Conservation (phyloP, 2,797 vertebrate genomes). For the Manis crassicaudata region DNA sequence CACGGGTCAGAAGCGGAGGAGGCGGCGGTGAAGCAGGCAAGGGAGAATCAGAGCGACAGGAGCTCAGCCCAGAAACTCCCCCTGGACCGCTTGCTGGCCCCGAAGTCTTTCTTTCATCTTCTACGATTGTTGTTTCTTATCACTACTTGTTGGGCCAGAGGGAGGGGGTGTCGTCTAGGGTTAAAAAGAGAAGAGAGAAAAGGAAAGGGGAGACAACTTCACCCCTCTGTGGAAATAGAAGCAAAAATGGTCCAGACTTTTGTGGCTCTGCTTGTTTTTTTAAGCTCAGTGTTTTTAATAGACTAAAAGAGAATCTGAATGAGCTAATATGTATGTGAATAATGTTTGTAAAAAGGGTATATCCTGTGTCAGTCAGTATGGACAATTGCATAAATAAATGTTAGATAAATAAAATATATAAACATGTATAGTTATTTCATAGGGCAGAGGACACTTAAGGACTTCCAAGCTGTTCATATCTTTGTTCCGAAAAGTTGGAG, state of each 20-base stretch:
- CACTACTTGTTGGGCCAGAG: background rate
- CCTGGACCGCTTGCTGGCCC: background rate
- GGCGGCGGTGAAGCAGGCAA: background rate
- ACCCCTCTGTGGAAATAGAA: background rate
- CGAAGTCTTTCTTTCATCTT: background rate
- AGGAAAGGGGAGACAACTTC: background rate
- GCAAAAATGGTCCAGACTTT: conserved; percentile 6
- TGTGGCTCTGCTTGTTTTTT: background rate
- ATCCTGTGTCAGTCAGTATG: background rate
- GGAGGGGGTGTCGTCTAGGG: background rate
- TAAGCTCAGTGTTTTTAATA: conserved; percentile 55
- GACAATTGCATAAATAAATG: background rate
- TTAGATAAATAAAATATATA: conserved; percentile 41
- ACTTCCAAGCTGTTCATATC: conserved; percentile 23
- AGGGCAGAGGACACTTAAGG: background rate
- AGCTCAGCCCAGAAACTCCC: background rate
- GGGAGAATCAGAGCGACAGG: background rate
- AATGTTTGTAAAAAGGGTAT: conserved; percentile 42
- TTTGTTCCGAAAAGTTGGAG: conserved; percentile 36
- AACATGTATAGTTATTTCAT: conserved; percentile 34
- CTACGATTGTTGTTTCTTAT: background rate
- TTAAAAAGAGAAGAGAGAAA: background rate
- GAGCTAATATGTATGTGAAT: background rate
- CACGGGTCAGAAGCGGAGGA: background rate
- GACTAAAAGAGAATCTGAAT: conserved; percentile 32